These are phyloP conservation scores for Drosophila chauvacae DNA, from an alignment of 1,140 invertebrate species.

Conservation along the genomic window DNA sequence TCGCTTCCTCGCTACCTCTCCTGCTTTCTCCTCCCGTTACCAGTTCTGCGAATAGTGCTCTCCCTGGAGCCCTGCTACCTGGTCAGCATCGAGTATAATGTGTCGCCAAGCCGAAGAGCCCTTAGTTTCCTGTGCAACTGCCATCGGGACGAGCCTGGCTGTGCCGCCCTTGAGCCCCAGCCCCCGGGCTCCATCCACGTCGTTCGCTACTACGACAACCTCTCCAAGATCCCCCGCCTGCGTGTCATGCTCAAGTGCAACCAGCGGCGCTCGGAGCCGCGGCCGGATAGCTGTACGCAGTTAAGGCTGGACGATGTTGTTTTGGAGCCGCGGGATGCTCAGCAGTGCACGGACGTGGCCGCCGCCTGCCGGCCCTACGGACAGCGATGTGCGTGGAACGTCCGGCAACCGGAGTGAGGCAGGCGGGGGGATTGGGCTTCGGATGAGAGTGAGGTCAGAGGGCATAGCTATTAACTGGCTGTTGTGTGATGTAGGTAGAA, in stretches of 20 bases:
- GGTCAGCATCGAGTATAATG: slow-evolving; percentile 58
- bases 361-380: slow-evolving; percentile 14
- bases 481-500: slow-evolving; percentile 31
- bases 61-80: slow-evolving; percentile 71
- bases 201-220: slow-evolving; percentile 61
- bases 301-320: slow-evolving; percentile 56
- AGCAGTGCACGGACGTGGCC: slow-evolving; percentile 24
- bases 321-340: slow-evolving; percentile 36
- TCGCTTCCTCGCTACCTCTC: background rate
- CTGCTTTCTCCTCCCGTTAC: background rate
- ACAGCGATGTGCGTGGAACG: background rate
- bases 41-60: slow-evolving; percentile 60
- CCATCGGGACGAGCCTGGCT: slow-evolving; percentile 3
- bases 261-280: slow-evolving; percentile 21
- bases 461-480: slow-evolving; percentile 26
- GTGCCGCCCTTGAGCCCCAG: slow-evolving; percentile 27
- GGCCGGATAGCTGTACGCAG: slow-evolving; percentile 28
- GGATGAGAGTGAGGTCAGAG: background rate
- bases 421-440: background rate
- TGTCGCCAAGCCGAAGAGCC: slow-evolving; percentile 24
- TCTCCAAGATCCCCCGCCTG: slow-evolving; percentile 56
- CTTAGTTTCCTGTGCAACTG: slow-evolving; percentile 63
- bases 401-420: slow-evolving; percentile 11
- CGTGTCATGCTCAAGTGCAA: slow-evolving; percentile 54
- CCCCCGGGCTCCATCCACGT: slow-evolving; percentile 20